Conservation (phyloP, 2,113 vertebrate genomes). For the Antechinus stuartii region DNA sequence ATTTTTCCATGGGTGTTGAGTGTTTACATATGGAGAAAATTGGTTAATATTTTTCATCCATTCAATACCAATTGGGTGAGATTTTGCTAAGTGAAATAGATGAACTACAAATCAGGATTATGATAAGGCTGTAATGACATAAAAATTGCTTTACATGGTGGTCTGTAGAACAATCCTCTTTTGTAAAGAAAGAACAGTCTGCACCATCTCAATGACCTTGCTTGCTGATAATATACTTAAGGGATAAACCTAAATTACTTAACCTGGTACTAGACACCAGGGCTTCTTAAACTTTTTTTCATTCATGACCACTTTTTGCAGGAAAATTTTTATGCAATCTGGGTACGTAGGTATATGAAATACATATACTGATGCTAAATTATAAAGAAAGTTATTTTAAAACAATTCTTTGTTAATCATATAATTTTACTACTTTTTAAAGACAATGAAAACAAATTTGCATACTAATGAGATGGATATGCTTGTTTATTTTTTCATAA, state of each 20-base stretch:
- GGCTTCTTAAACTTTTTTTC: neutral
- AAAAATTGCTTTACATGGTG: neutral
- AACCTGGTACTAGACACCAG: neutral
- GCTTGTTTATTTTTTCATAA: too few species aligned
- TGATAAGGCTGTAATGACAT: neutral
- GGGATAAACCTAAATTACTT: neutral
- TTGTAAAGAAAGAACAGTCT: neutral
- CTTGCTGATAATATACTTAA: neutral
- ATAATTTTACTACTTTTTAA: too few species aligned
- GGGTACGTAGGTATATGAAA: too few species aligned
- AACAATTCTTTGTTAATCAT: too few species aligned
- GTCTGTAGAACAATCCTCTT: neutral
- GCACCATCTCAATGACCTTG: neutral
- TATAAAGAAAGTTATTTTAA: too few species aligned
- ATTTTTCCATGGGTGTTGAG: neutral
- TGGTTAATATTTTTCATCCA: neutral
- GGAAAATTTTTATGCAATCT: too few species aligned
- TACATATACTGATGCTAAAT: too few species aligned
- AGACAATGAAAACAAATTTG: too few species aligned
- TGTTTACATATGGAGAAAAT: neutral
- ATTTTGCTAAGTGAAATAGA: slow-evolving; percentile 18
- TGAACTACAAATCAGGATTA: neutral
- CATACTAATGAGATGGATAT: too few species aligned
- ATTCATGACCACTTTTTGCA: too few species aligned
- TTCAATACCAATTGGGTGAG: neutral